Base-by-base conservation (phyloP, 2,888 invertebrate genomes). In the Chymomyza amoena region DNA sequence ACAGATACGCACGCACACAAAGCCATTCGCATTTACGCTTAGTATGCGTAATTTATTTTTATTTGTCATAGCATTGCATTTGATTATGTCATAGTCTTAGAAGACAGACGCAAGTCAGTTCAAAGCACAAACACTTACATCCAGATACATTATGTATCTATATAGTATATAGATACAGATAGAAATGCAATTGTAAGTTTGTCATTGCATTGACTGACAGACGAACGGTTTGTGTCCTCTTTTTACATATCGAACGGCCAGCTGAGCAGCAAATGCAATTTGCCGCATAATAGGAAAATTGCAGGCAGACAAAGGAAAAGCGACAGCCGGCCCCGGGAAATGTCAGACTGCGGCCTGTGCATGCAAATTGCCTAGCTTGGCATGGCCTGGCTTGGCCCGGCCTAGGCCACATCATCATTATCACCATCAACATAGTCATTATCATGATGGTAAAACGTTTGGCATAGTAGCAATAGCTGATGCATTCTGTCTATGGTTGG, bases 1-100 rank as follows among this genome's bases (percentile, higher is more conserved):
- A 45, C 16, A 15, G 18, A 52, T 32, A 51, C 52, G 54, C 20
- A 68, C 60, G 64, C 52, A 10, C 20, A 18, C 54, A 54, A 5
- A 54, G 7, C 4, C 54, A 54, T 54, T n/a, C 54, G 2, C 16
- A 54, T 18, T 54, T 45, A 59, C 57, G 68, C 69, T 66, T 57
- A 62, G 66, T 62, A 66, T 78, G 76, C 76, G 76, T 73, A 73
- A 71, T 69, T 69, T 64, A 50, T 57, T 63, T 66, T 28, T 25
- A 65, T 67, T 61, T 51, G 20, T 50, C 16, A 36, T n/a, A 36
- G 20, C 64, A 13, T 10, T 74, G 66, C 74, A 73, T 59, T 74
- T 20, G 68, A 65, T 84, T 81, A 83, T 81, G 84, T 86, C 86
- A 86, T 81, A 70, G 62, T 65, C 45, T 10, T 59, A 51, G 59